These are phyloP conservation scores for Spialia ferax DNA, from an alignment of 2,888 invertebrate genomes.

Conservation along the genomic window DNA sequence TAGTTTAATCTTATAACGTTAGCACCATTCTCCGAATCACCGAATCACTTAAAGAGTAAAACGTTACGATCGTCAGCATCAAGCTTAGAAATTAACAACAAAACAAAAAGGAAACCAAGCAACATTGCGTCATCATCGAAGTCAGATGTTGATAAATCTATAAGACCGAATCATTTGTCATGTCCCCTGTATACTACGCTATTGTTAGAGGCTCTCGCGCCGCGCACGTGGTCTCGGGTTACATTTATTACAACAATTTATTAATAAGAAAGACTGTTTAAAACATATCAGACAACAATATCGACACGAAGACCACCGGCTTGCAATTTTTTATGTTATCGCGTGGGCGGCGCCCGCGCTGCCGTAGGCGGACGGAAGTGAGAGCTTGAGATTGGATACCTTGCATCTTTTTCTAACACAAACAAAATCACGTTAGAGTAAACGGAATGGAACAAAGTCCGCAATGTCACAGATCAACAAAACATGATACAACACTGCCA, in stretches of 20 bases:
- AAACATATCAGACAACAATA: conserved; percentile 61
- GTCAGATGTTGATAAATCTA: conserved; percentile 27
- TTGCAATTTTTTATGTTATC: conserved; percentile 76
- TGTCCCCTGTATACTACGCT: conserved; percentile 11
- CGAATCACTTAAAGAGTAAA: background rate
- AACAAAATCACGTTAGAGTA: conserved; percentile 56
- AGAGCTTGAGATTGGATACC: conserved; percentile 73
- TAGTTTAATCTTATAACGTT: background rate
- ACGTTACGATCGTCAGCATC: background rate
- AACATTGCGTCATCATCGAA: conserved; percentile 14
- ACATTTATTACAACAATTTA: conserved; percentile 28
- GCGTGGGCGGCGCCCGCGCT: conserved; percentile 75
- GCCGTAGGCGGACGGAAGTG: conserved; percentile 85
- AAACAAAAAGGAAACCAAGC: conserved; percentile 17
- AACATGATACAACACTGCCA: conserved; percentile 69
- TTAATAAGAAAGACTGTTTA: conserved; percentile 34
- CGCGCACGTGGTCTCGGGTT: conserved; percentile 18
- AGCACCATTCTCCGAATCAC: background rate
- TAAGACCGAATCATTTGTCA: conserved; percentile 25
- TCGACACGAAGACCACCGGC: conserved; percentile 67
- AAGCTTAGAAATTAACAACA: conserved; percentile 17
- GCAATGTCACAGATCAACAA: conserved; percentile 77
- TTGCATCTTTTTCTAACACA: conserved; percentile 74
- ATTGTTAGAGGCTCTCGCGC: conserved; percentile 26
- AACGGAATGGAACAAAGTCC: conserved; percentile 64